Evolutionary conservation across 2,113 vertebrate species (phyloP), one percentile per base, ranked within the genome.

Genomic region (Procapra przewalskii): DNA sequence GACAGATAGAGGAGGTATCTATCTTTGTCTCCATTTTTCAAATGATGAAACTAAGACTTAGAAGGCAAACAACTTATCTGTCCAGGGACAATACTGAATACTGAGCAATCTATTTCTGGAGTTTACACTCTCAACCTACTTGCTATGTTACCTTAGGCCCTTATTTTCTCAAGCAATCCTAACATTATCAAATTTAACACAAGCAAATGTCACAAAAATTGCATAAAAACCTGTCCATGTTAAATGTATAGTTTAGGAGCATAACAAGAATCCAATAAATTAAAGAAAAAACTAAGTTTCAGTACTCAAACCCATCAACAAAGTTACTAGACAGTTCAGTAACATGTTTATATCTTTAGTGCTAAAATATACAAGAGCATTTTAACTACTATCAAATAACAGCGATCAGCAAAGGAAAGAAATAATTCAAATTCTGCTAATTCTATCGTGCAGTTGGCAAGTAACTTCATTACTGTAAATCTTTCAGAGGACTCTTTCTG

Each of bases 381-480:
- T 86, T 91, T 80, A 89, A 90, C 43, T 52, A 60, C 5, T 50
- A 67, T 52, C 75, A 92, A 94, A 55, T 60, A 94, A 3, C 31
- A 88, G 88, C 8, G 16, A 94, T 50, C 50, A 60, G 54, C 60
- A 97, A 80, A 15, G 81, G 7, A 90, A 92, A 14, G 12, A 84
- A 96, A 88, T 77, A 81, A 84, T 87, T 95, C 71, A 95, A 96
- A 87, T 85, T 29, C 43, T 97, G 6, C 31, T 67, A 91, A 52
- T 59, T 90, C 59, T 29, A 43, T n/a, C 1, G n/a, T 88, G 2
- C 6, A 96, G 33, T 8, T 97, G 25, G 31, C 45, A 92, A 62
- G 48, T 80, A 95, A 87, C 52, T 84, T 89, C 31, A 91, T 54
- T 88, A 96, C 85, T 17, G 57, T n/a, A 97, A 86, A 64, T 79